Base-by-base conservation (phyloP, 1,140 invertebrate genomes). In the Oryctes rhinoceros region DNA sequence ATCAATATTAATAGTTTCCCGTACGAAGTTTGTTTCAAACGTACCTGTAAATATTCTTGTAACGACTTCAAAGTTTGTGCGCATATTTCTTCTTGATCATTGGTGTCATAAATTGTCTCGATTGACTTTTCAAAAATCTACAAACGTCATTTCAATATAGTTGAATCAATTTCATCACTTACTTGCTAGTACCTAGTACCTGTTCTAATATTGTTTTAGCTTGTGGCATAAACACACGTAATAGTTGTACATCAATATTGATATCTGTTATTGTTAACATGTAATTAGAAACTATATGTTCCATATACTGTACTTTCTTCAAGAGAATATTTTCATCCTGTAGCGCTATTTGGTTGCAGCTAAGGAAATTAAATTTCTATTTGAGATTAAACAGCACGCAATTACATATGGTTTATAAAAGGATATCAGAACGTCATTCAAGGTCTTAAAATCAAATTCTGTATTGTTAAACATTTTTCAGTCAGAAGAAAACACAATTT, bases 61-160 rank as follows among this genome's bases (percentile, higher is more conserved):
- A 76, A 47, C 15, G 20, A 30, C n/a, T 44, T 48, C 9, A 76
- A 20, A 18, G 75, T 49, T 76, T 76, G 37, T 13, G 13, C 6
- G 48, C 75, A 76, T 44, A 49, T 18, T 35, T 71, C 65, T 71
- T 71, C 65, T 5, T 4, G n/a, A n/a, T 76, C 37, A 44, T 44
- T 47, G 39, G 6, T 47, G n/a, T 76, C 75, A 18, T 35, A 71
- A 13, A 48, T 24, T 20, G 47, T 9, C 48, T 79, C 59, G 15
- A 44, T 24, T 47, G 18, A 18, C 71, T 74, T 65, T n/a, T 79
- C 65, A 79, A 79, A 79, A 44, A 74, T 71, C 78, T 79, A 74
- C 7, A 79, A 79, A 3, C 18, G 74, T 15, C 20, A 11, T 71
- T 74, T 71, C n/a, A 59, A 74, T 13, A 11, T 13, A 24, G 24